A percentile compares a stretch with the other conserved stretches of the same genome.
Conservation (phyloP, 2,888 invertebrate species). For the Noctuana brunneofusca region DNA sequence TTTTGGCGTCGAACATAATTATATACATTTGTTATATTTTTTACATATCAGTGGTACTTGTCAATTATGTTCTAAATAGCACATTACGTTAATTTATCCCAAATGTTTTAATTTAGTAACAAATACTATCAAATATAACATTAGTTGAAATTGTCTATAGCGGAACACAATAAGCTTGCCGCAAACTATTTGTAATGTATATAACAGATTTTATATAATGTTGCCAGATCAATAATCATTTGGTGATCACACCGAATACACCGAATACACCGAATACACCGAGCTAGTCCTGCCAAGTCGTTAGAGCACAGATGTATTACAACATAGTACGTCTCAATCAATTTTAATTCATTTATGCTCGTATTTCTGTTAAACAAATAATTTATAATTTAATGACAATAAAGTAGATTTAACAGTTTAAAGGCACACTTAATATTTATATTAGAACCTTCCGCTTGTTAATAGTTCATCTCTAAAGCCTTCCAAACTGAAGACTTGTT, state of each 20-base stretch:
- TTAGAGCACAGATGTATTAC: not conserved
- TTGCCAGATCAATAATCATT: conserved; percentile 23
- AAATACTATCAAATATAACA: too few relatives aligned
- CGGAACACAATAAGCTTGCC: not conserved
- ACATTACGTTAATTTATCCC: too few relatives aligned
- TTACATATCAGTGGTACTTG: too few relatives aligned
- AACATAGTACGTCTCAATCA: not conserved
- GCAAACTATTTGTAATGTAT: not conserved
- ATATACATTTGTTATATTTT: too few relatives aligned
- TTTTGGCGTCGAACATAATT: too few relatives aligned
- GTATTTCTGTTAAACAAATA: not conserved
- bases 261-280: too few relatives aligned
- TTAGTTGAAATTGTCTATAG: not conserved
- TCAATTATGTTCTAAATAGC: too few relatives aligned
- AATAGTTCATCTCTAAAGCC: not conserved
- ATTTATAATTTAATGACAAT: conserved; percentile 1
- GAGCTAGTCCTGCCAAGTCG: conserved; percentile 7
- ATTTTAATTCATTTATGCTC: not conserved
- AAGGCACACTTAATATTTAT: not conserved
- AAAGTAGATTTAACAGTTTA: not conserved
- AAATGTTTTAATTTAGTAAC: too few relatives aligned
- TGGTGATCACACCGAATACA: conserved; percentile 12
- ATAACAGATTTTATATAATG: conserved; percentile 21
- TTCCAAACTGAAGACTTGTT: not conserved
- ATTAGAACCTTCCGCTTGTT: not conserved